These are phyloP conservation scores for Heliangelus exortis DNA, from an alignment of 2,797 vertebrate species.

Conservation along the genomic window DNA sequence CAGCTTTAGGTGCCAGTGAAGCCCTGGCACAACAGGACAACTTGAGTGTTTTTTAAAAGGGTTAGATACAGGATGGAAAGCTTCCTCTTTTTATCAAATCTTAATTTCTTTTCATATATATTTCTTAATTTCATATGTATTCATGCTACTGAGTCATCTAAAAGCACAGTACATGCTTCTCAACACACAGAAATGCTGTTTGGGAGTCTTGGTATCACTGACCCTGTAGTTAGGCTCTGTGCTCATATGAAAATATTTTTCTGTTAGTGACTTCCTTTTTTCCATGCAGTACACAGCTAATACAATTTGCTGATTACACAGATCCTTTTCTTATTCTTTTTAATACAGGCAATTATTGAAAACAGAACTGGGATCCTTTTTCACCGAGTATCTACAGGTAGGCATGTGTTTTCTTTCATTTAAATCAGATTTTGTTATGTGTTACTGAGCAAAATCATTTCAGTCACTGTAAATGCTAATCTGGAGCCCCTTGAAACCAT, in stretches of 20 bases:
- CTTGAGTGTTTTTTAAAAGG: background rate
- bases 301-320: background rate
- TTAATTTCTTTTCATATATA: background rate
- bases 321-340: constrained; percentile 22
- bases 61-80: background rate
- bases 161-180: background rate
- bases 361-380: constrained; percentile 97
- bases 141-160: background rate
- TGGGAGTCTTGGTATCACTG: background rate
- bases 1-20: background rate
- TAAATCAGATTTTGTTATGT: background rate
- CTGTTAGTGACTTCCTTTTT: background rate
- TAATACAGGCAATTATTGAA: constrained; percentile 90
- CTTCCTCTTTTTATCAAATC: background rate
- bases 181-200: background rate
- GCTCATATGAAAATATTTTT: background rate
- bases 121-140: background rate
- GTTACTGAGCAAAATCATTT: background rate
- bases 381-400: constrained; percentile 98
- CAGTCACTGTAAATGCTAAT: background rate
- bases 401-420: background rate
- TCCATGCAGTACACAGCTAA: background rate
- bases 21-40: background rate
- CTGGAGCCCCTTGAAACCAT: background rate
- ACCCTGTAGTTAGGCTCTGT: background rate